These are phyloP conservation scores for Alentia gelatinosa DNA, from an alignment of 2,888 invertebrate species.

Conservation along the genomic window DNA sequence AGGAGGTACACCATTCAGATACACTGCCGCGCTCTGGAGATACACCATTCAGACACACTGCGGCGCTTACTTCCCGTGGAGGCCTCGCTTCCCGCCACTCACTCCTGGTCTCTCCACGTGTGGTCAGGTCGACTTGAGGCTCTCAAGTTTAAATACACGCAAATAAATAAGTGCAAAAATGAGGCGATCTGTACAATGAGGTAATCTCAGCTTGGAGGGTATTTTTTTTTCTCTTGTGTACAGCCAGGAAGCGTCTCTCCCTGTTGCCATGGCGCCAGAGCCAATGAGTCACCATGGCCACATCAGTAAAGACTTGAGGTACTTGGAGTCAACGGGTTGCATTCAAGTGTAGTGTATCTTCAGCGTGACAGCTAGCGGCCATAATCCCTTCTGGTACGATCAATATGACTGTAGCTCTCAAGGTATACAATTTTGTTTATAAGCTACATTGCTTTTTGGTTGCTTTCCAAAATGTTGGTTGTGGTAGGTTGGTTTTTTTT, in stretches of 20 bases:
- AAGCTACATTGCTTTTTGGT: too few species aligned
- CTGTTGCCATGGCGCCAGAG: neutral
- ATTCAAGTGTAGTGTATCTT: constrained; percentile 33
- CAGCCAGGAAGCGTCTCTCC: neutral
- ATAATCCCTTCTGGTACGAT: neutral
- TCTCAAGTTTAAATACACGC: neutral
- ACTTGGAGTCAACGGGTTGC: constrained; percentile 25
- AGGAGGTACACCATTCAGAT: too few species aligned
- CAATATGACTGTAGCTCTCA: neutral
- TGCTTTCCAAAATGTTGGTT: too few species aligned
- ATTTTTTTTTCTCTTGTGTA: neutral
- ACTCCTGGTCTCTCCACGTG: neutral
- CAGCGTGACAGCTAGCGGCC: neutral
- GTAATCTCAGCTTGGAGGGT: constrained; percentile 53
- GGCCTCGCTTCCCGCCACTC: neutral
- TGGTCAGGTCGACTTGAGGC: too few species aligned
- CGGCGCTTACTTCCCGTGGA: neutral
- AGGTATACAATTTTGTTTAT: neutral
- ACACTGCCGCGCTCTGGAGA: neutral
- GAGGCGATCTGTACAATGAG: neutral
- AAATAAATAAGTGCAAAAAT: constrained; percentile 45
- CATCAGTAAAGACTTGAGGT: neutral
- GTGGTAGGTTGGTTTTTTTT: too few species aligned
- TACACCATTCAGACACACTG: neutral
- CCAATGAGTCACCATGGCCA: neutral